Base-by-base conservation (phyloP, 2,113 vertebrate genomes). In the Hassar affinis region DNA sequence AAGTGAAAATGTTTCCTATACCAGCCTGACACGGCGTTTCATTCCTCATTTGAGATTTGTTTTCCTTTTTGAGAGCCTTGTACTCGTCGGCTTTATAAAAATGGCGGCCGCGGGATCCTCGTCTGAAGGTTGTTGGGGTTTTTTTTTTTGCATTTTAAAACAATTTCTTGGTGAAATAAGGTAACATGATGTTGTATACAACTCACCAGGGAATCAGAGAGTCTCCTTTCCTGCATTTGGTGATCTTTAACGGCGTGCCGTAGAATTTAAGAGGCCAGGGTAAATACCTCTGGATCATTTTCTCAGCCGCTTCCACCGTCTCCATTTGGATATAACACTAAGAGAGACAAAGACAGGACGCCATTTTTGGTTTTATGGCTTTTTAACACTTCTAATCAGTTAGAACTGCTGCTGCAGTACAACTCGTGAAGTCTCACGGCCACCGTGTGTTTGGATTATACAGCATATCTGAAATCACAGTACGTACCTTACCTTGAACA, bases 261-360 rank as follows among this genome's bases (percentile, higher is more conserved):
- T 83, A 82, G 45, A 90, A 90, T 59, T 61, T 88, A 76, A 80
- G 77, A 15, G 85, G 86, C 10, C 85, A 52, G 27, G 61, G 45
- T 1, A 20, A 38, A 49, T 84, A 87, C 35, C 66, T 71, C 42
- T 82, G 45, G n/a, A 89, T 59, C 84, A 90, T 88, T 8, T 77
- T 83, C 78, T 88, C 64, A 49, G 89, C 88, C 0, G 85, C 79
- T 49, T 88, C 84, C 42, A 38, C 54, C 2, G 20, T 79, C 11
- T 90, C 83, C 62, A 90, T 66, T 51, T 90, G 88, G 45, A 90
- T 57, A 51, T 90, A 90, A 78, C 88, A 88, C 89, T 90, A 61
- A 64, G n/a, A 52, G 9, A 22, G 33, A 42, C 62, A 78, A n/a
- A n/a, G n/a, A n/a, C n/a, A n/a, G n/a, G n/a, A n/a, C n/a, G n/a